A percentile compares a stretch with the other conserved stretches of the same genome.
These are phyloP conservation scores for Tridacna gigas DNA, from an alignment of 2,888 invertebrate species.

Conservation along the genomic window DNA sequence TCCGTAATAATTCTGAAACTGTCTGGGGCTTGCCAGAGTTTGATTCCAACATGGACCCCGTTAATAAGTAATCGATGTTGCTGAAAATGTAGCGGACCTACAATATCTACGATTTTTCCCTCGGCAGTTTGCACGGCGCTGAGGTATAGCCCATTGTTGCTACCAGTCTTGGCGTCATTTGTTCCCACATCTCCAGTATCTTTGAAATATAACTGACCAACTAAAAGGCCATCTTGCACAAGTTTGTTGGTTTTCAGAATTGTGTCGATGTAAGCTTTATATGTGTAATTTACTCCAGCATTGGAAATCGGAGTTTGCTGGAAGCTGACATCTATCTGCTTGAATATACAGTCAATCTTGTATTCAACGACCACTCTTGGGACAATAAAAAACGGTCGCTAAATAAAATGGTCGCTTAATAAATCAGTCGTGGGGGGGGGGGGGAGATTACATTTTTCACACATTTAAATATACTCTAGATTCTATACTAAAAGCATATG, in stretches of 20 bases:
- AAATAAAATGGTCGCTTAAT: no score
- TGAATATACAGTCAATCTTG: no score
- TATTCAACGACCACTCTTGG: no score
- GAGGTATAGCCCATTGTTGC: conserved; percentile 36
- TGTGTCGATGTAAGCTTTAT: conserved; percentile 63
- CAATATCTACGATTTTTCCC: conserved; percentile 48
- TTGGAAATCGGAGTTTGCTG: conserved; percentile 40
- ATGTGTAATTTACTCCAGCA: conserved; percentile 55
- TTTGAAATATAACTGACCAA: conserved; percentile 47
- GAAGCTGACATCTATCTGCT: conserved; percentile 45
- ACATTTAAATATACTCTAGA: no score
- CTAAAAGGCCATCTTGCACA: neutral
- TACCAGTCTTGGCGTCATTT: conserved; percentile 37
- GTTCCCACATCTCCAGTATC: conserved; percentile 38
- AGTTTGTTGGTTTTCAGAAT: conserved; percentile 39
- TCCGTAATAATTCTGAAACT: no score
- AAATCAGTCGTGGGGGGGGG: no score
- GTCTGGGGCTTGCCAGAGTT: no score
- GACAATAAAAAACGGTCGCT: no score
- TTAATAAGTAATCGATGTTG: conserved; percentile 50
- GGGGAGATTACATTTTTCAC: no score
- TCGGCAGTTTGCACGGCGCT: conserved; percentile 32
- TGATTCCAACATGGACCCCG: no score
- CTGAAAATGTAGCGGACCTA: conserved; percentile 44
- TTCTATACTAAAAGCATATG: no score